Evolutionary conservation across 92 coral and sea anemone species (phyloP), one percentile per base, ranked within the genome.

Genomic region (Parazoanthus swiftii): DNA sequence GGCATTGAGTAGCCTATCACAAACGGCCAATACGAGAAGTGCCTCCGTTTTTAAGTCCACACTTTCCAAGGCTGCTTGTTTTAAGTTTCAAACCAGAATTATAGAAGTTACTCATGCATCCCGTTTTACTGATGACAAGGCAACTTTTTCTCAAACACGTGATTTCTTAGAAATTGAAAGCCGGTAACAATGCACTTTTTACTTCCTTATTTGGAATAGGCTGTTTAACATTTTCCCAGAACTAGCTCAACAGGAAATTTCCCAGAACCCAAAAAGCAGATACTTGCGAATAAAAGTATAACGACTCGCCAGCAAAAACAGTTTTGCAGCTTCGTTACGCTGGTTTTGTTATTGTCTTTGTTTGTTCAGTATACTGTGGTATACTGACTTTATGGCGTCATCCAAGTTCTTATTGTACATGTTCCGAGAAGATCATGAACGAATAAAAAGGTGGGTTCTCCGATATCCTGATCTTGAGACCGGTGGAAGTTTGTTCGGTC

Each of bases 401-500:
- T 76, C 75, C 5, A 72, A 73, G 42, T 89, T 94, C 44, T 68
- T 48, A 16, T 43, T 92, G 16, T 76, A 82, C 79, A 89, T 96
- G 88, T 96, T 92, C 66, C 21, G 88, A 79, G 89, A 94, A 44
- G 98, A 96, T 71, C 10, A 3, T 3, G 46, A 85, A 6, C 85
- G 78, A 85, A 91, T 96, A 59, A 20, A 13, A 72, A 25, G 82
- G 0, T 94, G 94, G 93, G 98, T 94, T 78, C 89, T 90, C 10
- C 86, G 76, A 18, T 90, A 90, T 66, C 96, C 95, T 5, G 51
- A 92, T 65, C 42, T 84, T 8, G 98, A 96, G 79, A 96, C 98
- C 2, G 98, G 98, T 38, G 98, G 98, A 20, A 94, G 93, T 59
- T 63, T 96, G 85, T 96, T 96, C 82, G 98, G 98, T 46, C 77